Evolutionary conservation across 1,140 invertebrate genomes (phyloP).

Genomic region (Pseudoatta argentina): DNA sequence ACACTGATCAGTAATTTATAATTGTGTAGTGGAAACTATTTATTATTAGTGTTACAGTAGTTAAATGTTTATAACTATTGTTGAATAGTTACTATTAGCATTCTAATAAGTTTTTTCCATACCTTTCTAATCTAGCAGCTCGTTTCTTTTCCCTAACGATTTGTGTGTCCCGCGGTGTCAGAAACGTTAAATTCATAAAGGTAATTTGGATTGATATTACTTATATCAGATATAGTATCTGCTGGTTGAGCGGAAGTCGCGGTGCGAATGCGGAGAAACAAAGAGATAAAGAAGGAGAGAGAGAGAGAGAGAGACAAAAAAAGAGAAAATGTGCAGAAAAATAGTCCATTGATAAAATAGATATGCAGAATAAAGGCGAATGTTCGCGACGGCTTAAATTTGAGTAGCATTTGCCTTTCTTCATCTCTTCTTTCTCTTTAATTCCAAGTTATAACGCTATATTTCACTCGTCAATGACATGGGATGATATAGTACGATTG

Average conservation of each 20-base stretch:
- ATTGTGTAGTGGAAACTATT: no score
- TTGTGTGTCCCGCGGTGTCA: conserved; percentile 75
- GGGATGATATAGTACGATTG: neutral
- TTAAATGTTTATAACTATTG: no score
- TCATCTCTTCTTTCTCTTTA: neutral
- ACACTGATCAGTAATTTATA: no score
- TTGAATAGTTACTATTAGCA: no score
- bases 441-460: conserved; percentile 9
- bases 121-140: conserved; percentile 78
- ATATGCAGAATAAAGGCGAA: neutral
- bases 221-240: conserved; percentile 76
- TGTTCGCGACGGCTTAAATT: neutral
- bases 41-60: no score
- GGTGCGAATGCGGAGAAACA: neutral
- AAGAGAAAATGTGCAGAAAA: neutral
- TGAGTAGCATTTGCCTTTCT: neutral
- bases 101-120: no score
- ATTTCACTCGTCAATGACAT: conserved; percentile 11
- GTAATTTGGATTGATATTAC: conserved; percentile 81
- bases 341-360: neutral
- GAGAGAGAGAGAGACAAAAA: neutral
- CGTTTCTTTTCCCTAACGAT: conserved; percentile 79
- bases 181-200: conserved; percentile 78
- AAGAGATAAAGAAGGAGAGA: neutral
- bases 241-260: conserved; percentile 58